These are phyloP conservation scores for Bombus superbus DNA, from an alignment of 1,140 invertebrate species.

Conservation along the genomic window DNA sequence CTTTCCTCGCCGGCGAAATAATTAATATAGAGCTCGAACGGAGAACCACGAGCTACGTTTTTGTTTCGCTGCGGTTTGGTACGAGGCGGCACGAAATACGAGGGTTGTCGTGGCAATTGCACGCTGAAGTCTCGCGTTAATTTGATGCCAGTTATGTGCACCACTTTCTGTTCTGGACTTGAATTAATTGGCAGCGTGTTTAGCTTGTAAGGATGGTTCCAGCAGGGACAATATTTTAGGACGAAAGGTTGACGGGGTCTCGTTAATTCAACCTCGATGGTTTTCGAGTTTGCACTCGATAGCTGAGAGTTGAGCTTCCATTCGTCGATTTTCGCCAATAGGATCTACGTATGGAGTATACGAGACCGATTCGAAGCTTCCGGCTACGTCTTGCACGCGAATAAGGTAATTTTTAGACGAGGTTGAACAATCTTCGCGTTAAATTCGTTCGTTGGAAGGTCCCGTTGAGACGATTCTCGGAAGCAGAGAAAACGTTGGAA, in stretches of 20 bases:
- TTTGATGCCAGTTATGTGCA: too few species aligned
- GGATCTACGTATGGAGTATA: too few species aligned
- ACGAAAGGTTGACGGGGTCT: not conserved
- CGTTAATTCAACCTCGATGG: not conserved
- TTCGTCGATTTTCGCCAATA: too few species aligned
- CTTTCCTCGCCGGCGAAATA: constrained; percentile 4
- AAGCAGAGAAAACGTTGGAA: not conserved
- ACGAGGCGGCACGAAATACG: not conserved
- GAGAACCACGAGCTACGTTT: not conserved
- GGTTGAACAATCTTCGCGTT: too few species aligned
- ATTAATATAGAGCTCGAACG: constrained; percentile 7
- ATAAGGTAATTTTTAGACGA: too few species aligned
- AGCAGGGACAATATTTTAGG: not conserved
- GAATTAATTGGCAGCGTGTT: not conserved
- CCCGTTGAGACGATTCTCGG: too few species aligned
- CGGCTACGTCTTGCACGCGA: too few species aligned
- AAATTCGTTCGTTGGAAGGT: not conserved
- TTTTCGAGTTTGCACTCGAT: not conserved
- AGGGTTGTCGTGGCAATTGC: not conserved
- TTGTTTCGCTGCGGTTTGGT: not conserved
- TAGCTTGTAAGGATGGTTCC: not conserved
- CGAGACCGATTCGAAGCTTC: too few species aligned
- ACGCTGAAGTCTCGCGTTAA: not conserved
- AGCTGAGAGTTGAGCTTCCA: too few species aligned
- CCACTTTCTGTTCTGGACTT: not conserved